These are phyloP conservation scores for Leptothorax acervorum DNA, from an alignment of 2,888 invertebrate genomes.

Conservation along the genomic window DNA sequence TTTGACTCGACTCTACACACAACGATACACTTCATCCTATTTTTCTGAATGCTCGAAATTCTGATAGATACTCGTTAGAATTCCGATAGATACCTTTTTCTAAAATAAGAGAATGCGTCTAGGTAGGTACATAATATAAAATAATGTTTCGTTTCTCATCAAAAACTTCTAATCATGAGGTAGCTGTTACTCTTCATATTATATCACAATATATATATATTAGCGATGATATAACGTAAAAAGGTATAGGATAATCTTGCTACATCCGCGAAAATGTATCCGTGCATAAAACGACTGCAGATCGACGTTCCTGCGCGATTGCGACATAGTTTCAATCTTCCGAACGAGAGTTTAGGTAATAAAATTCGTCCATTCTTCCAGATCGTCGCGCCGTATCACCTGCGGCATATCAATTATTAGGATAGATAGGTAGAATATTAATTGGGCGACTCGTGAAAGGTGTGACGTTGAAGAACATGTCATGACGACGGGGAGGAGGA, in stretches of 20 bases:
- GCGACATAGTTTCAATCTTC: constrained; percentile 59
- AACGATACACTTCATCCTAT: not conserved
- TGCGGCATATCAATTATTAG: constrained; percentile 66
- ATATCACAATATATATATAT: not conserved
- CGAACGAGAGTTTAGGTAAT: constrained; percentile 68
- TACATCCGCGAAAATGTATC: not conserved
- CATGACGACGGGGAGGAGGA: constrained; percentile 51
- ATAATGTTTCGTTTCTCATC: not conserved
- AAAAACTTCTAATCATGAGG: not conserved
- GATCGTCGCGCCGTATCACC: constrained; percentile 72
- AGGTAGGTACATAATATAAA: not conserved
- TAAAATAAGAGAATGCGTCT: not conserved
- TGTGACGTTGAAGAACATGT: constrained; percentile 35
- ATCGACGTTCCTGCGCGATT: constrained; percentile 61
- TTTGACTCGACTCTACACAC: not conserved
- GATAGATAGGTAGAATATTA: constrained; percentile 77
- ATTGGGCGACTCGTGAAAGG: constrained; percentile 73
- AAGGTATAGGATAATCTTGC: not conserved
- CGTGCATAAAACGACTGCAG: not conserved
- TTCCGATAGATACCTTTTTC: not conserved
- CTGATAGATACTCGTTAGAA: not conserved
- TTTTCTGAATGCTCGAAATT: not conserved
- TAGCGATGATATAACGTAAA: not conserved
- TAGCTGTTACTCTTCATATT: not conserved
- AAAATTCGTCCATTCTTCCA: constrained; percentile 72